Evolutionary conservation across 2,888 invertebrate genomes (phyloP).

Genomic region (Parapristionchus giblindavisi): DNA sequence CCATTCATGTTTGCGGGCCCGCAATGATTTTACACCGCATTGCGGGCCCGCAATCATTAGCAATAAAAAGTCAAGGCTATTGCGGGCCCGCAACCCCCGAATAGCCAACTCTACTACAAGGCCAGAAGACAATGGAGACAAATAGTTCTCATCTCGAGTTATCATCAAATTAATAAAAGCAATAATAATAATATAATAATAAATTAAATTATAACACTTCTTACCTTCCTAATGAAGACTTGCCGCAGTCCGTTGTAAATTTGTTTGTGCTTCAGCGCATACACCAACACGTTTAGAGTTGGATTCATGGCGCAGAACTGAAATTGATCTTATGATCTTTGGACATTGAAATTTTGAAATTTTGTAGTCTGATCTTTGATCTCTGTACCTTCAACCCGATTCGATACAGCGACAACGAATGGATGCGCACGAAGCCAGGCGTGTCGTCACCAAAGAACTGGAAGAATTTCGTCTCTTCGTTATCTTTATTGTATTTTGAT

Average conservation of each 20-base stretch:
- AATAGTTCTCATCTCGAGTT: too few species aligned
- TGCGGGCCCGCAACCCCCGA: too few species aligned
- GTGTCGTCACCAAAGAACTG: constrained; percentile 18
- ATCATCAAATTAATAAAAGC: not conserved
- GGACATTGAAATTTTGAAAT: too few species aligned
- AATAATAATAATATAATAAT: not conserved
- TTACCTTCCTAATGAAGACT: constrained; percentile 13
- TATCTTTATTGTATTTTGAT: not conserved
- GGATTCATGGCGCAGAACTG: constrained; percentile 34
- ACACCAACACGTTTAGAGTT: constrained; percentile 4
- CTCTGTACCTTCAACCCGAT: constrained; percentile 11
- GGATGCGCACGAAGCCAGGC: not conserved
- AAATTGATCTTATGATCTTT: too few species aligned
- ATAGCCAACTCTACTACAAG: too few species aligned
- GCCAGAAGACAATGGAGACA: too few species aligned
- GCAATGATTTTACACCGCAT: too few species aligned
- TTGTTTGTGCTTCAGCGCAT: constrained; percentile 27
- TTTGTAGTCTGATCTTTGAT: too few species aligned
- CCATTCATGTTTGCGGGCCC: too few species aligned
- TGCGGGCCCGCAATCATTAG: too few species aligned
- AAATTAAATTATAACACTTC: not conserved
- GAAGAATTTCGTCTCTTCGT: not conserved
- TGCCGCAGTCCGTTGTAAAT: constrained; percentile 25
- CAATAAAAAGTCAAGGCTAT: too few species aligned
- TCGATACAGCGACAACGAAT: constrained; percentile 19